These are phyloP conservation scores for Brachionus asplanchnoidis DNA, from an alignment of 1,140 invertebrate species.

Conservation along the genomic window DNA sequence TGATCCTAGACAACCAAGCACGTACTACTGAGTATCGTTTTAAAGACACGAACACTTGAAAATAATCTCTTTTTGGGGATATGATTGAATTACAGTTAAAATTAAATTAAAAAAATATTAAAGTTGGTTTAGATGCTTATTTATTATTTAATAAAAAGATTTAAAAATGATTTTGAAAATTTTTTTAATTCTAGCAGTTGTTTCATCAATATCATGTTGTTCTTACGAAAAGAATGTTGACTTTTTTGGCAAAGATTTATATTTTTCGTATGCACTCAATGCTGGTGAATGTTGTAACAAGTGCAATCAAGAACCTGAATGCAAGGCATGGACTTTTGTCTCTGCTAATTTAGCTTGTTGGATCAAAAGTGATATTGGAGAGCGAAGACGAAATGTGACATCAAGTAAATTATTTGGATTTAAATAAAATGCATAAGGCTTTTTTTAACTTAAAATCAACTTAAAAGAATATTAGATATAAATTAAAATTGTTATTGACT, in stretches of 20 bases:
- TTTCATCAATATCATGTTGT: neutral
- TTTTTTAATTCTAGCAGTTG: neutral
- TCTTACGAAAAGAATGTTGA: neutral
- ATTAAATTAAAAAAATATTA: neutral
- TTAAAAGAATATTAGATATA: no score
- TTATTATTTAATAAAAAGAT: slow-evolving; percentile 30
- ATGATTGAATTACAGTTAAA: neutral
- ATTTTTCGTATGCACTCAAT: neutral
- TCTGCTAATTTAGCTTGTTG: neutral
- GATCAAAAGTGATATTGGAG: slow-evolving; percentile 2
- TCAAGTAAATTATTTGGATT: neutral
- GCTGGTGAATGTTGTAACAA: neutral
- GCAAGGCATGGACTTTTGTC: slow-evolving; percentile 30
- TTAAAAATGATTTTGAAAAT: neutral
- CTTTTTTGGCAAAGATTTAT: slow-evolving; percentile 15
- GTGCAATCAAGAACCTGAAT: neutral
- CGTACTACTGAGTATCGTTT: neutral
- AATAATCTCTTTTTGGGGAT: neutral
- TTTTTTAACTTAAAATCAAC: no score
- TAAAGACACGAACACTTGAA: neutral
- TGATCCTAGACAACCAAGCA: neutral
- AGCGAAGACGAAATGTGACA: neutral
- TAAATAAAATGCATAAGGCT: no score
- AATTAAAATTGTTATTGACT: no score
- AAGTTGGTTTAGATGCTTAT: neutral